Conservation (phyloP, 2,888 invertebrate species). For the Trissolcus japonicus region DNA sequence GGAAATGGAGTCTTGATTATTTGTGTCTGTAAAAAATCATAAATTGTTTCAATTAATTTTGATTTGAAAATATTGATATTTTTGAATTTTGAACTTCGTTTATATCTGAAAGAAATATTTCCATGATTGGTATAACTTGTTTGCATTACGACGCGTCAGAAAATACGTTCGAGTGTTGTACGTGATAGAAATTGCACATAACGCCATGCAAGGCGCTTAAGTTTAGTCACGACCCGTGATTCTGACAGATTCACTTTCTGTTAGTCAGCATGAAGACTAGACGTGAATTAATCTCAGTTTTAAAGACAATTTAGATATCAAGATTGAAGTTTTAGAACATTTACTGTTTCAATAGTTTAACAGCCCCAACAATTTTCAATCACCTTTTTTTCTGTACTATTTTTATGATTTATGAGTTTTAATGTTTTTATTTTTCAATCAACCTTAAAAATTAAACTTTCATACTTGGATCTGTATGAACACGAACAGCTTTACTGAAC, state of each 20-base stretch:
- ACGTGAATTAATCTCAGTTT: no score
- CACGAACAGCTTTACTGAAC: conserved; percentile 89
- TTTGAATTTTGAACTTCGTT: no score
- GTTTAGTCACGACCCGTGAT: conserved; percentile 26
- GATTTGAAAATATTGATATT: background rate
- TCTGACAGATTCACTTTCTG: conserved; percentile 25
- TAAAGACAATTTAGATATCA: no score
- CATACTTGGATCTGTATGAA: conserved; percentile 81
- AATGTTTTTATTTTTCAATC: background rate
- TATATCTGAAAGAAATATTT: background rate
- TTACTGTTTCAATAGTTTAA: background rate
- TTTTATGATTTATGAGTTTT: background rate
- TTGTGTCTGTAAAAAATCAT: conserved; percentile 12
- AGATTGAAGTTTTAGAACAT: no score
- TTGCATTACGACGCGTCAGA: conserved; percentile 1
- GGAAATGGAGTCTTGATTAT: conserved; percentile 26
- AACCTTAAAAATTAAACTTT: background rate
- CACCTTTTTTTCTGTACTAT: background rate
- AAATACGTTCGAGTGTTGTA: conserved; percentile 6
- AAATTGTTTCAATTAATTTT: background rate
- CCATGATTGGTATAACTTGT: conserved; percentile 2
- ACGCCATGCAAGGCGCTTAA: conserved; percentile 22
- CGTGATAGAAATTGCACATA: conserved; percentile 14
- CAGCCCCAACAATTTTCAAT: no score
- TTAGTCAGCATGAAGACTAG: background rate